phyloP scores from a whole-genome alignment of 2,113 vertebrate genomes.

The Hydrochoerus hydrochaeris region DNA sequence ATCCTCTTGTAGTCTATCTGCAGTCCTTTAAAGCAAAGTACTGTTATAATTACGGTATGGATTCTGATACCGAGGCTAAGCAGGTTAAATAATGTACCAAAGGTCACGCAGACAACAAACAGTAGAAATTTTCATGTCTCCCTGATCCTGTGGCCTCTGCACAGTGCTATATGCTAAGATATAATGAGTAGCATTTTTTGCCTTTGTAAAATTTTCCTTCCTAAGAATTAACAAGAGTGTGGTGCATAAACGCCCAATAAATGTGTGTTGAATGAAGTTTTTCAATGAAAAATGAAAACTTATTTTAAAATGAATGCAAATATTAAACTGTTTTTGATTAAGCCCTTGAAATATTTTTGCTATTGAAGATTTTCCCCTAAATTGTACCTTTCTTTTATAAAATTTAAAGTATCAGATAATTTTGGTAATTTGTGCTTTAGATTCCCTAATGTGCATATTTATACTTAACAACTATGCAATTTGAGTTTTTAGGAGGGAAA shows the following conservation, averaged over 20 bases:
- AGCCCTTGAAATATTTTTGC: not conserved
- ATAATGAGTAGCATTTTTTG: not conserved
- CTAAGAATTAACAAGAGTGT: not conserved
- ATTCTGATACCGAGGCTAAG: not conserved
- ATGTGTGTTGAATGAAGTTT: not conserved
- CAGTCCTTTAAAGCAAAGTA: not conserved
- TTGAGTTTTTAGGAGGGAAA: not conserved
- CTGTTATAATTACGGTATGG: too few species aligned
- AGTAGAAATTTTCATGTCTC: not conserved
- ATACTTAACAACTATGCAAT: not conserved
- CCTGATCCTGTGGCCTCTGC: not conserved
- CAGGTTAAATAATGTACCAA: not conserved
- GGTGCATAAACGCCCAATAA: not conserved
- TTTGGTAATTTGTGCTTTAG: not conserved
- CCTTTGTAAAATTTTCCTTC: not conserved
- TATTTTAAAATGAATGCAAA: not conserved
- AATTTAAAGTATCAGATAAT: conserved; percentile 37
- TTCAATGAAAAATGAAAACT: not conserved
- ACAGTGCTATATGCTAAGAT: not conserved
- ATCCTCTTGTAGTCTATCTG: not conserved
- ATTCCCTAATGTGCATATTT: conserved; percentile 1
- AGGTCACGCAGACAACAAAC: not conserved
- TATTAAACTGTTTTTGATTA: not conserved
- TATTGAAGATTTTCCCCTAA: not conserved
- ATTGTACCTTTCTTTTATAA: conserved; percentile 34